Evolutionary conservation across 2,113 vertebrate genomes (phyloP).

Genomic region (Xenopus borealis): DNA sequence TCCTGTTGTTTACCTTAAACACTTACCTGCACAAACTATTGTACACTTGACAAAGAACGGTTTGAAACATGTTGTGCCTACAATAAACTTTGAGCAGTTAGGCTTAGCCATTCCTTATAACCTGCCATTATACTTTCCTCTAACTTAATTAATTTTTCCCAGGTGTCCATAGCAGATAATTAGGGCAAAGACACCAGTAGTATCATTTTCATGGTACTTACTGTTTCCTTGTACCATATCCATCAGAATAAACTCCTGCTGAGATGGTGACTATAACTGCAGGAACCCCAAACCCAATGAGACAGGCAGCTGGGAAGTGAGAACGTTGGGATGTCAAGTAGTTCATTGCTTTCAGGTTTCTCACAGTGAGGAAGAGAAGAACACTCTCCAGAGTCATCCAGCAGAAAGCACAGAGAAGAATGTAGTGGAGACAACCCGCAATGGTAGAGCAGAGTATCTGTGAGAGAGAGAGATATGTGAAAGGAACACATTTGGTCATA

Average conservation of each 20-base stretch:
- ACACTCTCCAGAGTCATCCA: constrained; percentile 63
- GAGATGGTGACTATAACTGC: constrained; percentile 50
- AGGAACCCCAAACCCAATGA: constrained; percentile 56
- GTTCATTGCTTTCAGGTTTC: constrained; percentile 59
- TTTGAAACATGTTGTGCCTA: too few species aligned
- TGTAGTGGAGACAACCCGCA: constrained; percentile 52
- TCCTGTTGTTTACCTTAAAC: too few species aligned
- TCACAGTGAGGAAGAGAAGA: constrained; percentile 54
- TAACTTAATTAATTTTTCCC: too few species aligned
- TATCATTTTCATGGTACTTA: too few species aligned
- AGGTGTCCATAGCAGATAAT: too few species aligned
- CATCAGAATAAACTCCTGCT: constrained; percentile 30
- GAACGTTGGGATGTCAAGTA: constrained; percentile 45
- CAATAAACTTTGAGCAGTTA: too few species aligned
- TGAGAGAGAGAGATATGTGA: not conserved
- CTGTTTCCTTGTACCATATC: constrained; percentile 51
- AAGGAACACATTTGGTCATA: not conserved
- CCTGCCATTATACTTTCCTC: too few species aligned
- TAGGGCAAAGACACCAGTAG: too few species aligned
- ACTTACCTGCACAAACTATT: too few species aligned
- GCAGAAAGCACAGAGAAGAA: constrained; percentile 59
- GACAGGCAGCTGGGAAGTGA: constrained; percentile 48
- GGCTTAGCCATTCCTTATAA: too few species aligned
- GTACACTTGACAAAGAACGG: too few species aligned
- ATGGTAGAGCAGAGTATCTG: constrained; percentile 52